Conservation (phyloP, 2,888 invertebrate genomes). For the Amiota mariae region DNA sequence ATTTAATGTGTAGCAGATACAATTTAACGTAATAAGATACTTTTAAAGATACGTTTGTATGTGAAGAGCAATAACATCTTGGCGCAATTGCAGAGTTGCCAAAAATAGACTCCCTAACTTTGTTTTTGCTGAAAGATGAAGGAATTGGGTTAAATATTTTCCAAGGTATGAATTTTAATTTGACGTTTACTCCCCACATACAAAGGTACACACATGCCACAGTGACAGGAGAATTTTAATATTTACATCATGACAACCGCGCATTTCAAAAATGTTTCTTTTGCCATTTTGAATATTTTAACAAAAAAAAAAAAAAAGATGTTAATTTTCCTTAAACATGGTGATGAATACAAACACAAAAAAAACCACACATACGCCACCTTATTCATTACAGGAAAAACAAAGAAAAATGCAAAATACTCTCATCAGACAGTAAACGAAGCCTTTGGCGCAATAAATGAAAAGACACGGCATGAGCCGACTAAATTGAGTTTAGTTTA, state of each 20-base stretch:
- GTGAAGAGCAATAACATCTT: too few species aligned
- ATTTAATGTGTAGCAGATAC: neutral
- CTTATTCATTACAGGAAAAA: too few species aligned
- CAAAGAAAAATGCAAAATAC: neutral
- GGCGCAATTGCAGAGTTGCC: too few species aligned
- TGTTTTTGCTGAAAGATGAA: neutral
- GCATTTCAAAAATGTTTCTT: slow-evolving; percentile 34
- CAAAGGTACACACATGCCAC: neutral
- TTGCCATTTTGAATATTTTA: neutral
- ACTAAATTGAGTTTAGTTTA: neutral
- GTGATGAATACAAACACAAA: slow-evolving; percentile 14
- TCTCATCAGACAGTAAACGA: neutral
- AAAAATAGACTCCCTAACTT: too few species aligned
- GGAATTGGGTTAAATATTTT: slow-evolving; percentile 52
- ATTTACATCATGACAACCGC: slow-evolving; percentile 33
- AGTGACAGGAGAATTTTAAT: too few species aligned
- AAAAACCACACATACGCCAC: neutral
- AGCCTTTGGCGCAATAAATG: slow-evolving; percentile 20
- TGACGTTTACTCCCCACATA: too few species aligned
- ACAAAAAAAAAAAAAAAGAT: slow-evolving; percentile 22
- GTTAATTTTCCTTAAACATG: too few species aligned
- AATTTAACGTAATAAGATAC: slow-evolving; percentile 4
- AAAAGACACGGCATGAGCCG: neutral
- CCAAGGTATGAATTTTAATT: slow-evolving; percentile 48
- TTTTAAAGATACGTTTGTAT: neutral